Conservation (phyloP, 2,113 vertebrate genomes). For the Regulus satrapa region DNA sequence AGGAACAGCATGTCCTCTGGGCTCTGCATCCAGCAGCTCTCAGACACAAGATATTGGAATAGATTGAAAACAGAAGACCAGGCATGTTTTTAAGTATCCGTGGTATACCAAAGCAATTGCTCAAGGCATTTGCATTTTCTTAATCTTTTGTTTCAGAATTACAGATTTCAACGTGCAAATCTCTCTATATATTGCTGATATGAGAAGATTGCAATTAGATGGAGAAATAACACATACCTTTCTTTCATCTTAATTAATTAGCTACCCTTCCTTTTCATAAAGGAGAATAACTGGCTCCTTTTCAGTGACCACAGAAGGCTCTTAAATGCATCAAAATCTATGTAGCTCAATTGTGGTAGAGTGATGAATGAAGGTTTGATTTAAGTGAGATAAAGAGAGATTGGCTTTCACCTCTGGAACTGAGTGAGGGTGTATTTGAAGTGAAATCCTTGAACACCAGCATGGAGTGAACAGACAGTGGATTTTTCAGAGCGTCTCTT, state of each 20-base stretch:
- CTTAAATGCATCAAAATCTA: not conserved
- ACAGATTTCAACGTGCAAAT: not conserved
- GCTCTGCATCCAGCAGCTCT: not conserved
- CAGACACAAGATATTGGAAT: not conserved
- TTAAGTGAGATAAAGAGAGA: not conserved
- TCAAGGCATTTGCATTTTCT: not conserved
- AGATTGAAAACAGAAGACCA: not conserved
- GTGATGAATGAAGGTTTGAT: not conserved
- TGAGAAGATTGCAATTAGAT: not conserved
- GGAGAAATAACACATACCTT: not conserved
- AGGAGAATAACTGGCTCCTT: not conserved
- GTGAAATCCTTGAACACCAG: not conserved
- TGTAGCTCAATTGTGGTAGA: not conserved
- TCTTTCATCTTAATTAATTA: slow-evolving; percentile 8
- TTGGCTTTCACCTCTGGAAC: slow-evolving; percentile 19
- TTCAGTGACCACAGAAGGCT: not conserved
- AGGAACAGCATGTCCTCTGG: not conserved
- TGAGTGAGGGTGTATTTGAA: not conserved
- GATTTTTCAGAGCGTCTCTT: not conserved
- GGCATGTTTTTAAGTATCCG: not conserved
- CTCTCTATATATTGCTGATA: not conserved
- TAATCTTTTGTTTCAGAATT: not conserved
- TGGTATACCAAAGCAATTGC: not conserved
- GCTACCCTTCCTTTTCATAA: not conserved
- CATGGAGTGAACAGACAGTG: not conserved